Evolutionary conservation across 2,113 vertebrate genomes (phyloP).

Genomic region (Verasper variegatus): DNA sequence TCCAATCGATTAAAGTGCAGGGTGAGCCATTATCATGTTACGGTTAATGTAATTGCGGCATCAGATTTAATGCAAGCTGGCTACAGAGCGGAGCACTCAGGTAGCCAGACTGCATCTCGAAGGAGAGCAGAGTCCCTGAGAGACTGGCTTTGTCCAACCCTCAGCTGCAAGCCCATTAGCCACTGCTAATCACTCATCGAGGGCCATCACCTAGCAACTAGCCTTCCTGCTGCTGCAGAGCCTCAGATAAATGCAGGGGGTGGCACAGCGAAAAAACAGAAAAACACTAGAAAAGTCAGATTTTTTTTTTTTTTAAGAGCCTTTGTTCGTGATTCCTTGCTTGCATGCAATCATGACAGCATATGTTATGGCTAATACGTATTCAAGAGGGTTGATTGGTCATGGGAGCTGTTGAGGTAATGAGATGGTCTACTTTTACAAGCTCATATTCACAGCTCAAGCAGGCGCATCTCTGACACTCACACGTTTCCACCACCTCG

Average conservation of each 20-base stretch:
- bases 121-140: constrained; percentile 35
- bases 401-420: not conserved
- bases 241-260: constrained; percentile 19
- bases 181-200: constrained; percentile 52
- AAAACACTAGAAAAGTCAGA: constrained; percentile 4
- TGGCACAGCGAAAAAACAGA: not conserved
- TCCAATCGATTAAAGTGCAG: not conserved
- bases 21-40: constrained; percentile 33
- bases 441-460: constrained; percentile 57
- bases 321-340: not conserved
- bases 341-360: not conserved
- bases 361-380: constrained; percentile 15
- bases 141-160: constrained; percentile 24
- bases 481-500: constrained; percentile 64
- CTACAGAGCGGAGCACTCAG: constrained; percentile 14
- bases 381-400: constrained; percentile 17
- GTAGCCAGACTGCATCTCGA: constrained; percentile 1
- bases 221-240: constrained; percentile 21
- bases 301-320: constrained; percentile 3
- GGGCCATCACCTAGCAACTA: constrained; percentile 77
- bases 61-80: not conserved
- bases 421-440: constrained; percentile 38
- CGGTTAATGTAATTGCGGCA: constrained; percentile 17
- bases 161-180: constrained; percentile 34
- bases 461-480: constrained; percentile 64